Evolutionary conservation across 2,797 vertebrate genomes (phyloP).

Genomic region (Scyliorhinus canicula): DNA sequence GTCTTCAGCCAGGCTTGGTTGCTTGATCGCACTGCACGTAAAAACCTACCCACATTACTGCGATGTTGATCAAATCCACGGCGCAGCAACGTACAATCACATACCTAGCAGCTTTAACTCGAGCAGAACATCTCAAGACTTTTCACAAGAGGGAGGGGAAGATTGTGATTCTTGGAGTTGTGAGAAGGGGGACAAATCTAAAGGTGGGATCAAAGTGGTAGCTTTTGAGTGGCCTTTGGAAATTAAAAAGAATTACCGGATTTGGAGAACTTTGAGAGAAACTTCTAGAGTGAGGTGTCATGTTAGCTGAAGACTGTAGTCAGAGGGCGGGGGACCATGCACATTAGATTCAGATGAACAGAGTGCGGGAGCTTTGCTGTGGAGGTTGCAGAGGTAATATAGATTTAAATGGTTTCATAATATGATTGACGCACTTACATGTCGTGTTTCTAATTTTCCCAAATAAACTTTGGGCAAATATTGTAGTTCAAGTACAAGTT

Average conservation of each 20-base stretch:
- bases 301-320: neutral
- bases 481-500: neutral
- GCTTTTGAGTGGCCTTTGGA: neutral
- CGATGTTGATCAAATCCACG: neutral
- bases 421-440: too few species aligned
- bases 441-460: neutral
- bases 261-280: neutral
- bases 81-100: neutral
- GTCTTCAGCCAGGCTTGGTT: neutral
- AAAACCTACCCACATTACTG: neutral
- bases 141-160: neutral
- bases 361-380: neutral
- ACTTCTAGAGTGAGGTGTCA: neutral
- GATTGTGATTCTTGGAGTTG: neutral
- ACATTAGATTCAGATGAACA: neutral
- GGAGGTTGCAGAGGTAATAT: neutral
- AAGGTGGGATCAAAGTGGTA: neutral
- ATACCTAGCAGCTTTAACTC: neutral
- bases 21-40: neutral
- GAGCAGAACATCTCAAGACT: neutral
- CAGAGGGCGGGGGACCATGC: too few species aligned
- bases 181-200: too few species aligned
- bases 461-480: too few species aligned
- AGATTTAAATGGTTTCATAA: neutral
- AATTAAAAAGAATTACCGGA: neutral